A percentile compares a stretch with the other conserved stretches of the same genome.
Conservation (phyloP, 2,888 invertebrate species). For the Dorcus hopei region DNA sequence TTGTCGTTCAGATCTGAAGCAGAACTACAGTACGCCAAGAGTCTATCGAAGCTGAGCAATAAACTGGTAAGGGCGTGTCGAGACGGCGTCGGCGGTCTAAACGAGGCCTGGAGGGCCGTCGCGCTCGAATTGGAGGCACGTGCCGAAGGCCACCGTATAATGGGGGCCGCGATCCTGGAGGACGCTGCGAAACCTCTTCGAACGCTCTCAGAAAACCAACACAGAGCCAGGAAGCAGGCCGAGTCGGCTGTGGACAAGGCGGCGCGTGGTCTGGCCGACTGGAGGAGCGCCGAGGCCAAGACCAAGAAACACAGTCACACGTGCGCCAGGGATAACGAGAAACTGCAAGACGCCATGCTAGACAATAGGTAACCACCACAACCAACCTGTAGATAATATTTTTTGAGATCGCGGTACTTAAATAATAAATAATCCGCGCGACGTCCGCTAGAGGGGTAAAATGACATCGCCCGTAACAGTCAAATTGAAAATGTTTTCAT, state of each 20-base stretch:
- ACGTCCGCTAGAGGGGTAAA: too few species aligned
- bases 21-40: slow-evolving; percentile 88
- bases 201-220: slow-evolving; percentile 66
- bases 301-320: slow-evolving; percentile 85
- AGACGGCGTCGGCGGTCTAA: slow-evolving; percentile 73
- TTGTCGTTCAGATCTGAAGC: slow-evolving; percentile 74
- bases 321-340: slow-evolving; percentile 87
- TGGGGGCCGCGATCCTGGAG: slow-evolving; percentile 64
- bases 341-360: slow-evolving; percentile 75
- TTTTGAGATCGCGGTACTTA: slow-evolving; percentile 3
- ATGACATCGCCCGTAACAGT: too few species aligned
- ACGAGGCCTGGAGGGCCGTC: slow-evolving; percentile 88
- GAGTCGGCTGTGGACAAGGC: slow-evolving; percentile 84
- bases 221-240: slow-evolving; percentile 69
- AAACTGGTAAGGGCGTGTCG: slow-evolving; percentile 82
- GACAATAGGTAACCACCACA: slow-evolving; percentile 49
- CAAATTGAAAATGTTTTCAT: too few species aligned
- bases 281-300: slow-evolving; percentile 83
- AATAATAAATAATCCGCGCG: too few species aligned
- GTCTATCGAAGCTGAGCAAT: slow-evolving; percentile 78
- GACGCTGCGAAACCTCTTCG: slow-evolving; percentile 88
- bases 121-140: slow-evolving; percentile 90
- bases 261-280: slow-evolving; percentile 75
- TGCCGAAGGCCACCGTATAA: slow-evolving; percentile 80
- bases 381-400: too few species aligned